These are phyloP conservation scores for Typhlomys cinereus DNA, from an alignment of 2,113 vertebrate species.

Conservation along the genomic window DNA sequence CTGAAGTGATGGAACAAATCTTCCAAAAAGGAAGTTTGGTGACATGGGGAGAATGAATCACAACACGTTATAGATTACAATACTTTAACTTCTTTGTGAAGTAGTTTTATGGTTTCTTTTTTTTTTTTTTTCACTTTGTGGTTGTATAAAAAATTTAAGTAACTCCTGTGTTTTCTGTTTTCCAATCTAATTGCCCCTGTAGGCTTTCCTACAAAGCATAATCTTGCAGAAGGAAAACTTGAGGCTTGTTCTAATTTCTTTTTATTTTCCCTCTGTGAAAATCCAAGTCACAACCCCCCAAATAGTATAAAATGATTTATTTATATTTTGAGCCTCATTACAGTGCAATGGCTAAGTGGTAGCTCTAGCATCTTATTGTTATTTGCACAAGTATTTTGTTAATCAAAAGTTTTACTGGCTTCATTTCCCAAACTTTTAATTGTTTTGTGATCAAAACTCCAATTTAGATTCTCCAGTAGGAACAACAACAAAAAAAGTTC, in stretches of 20 bases:
- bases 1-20: background rate
- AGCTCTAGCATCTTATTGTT: background rate
- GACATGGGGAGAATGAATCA: background rate
- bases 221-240: conserved; percentile 46
- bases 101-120: background rate
- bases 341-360: background rate
- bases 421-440: background rate
- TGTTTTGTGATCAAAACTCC: conserved; percentile 20
- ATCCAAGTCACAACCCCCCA: conserved; percentile 39
- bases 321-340: conserved; percentile 23
- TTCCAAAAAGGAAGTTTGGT: conserved; percentile 7
- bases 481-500: background rate
- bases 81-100: background rate
- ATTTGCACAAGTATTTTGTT: conserved; percentile 49
- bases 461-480: background rate
- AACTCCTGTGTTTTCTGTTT: conserved; percentile 4
- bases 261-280: conserved; percentile 64
- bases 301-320: conserved; percentile 41
- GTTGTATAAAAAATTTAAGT: conserved; percentile 27
- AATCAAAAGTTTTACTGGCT: conserved; percentile 43
- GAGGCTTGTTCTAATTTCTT: conserved; percentile 54
- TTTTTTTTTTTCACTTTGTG: conserved; percentile 53
- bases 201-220: conserved; percentile 48
- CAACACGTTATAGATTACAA: background rate
- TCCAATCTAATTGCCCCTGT: conserved; percentile 36